Evolutionary conservation across 1,140 invertebrate genomes (phyloP), one percentile per base, ranked within the genome.

Genomic region (Eubasilissa regina): DNA sequence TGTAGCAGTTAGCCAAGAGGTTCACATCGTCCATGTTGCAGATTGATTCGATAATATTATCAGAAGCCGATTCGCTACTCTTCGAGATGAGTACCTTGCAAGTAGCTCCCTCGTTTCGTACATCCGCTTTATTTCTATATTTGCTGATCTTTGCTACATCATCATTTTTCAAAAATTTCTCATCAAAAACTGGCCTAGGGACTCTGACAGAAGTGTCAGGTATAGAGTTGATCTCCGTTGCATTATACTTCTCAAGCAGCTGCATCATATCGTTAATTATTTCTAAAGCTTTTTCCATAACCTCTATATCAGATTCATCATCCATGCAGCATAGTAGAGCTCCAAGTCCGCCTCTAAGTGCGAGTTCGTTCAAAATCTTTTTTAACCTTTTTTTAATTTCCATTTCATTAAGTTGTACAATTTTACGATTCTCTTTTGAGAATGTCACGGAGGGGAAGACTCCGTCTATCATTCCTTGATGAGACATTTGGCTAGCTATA

Each of bases 381-480:
- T 90, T 88, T 3, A 95, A 85, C 62, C 94, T 88, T 60, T 89
- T 90, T 72, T 92, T 91, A 68, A 95, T 93, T 85, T 95, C 94
- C 1, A 83, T 87, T 70, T 93, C 91, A 51, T 93, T 93, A 0
- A 95, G 85, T 0, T 90, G 91, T 12, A 95, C 92, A 13, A 96
- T 95, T 88, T 95, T 95, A 74, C 92, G 90, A 0, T 93, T 89
- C 84, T 94, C 93, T 85, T 92, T 94, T 0, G 94, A 95, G 84
- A 95, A 95, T 9, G 94, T 95, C 0, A 95, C 91, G 0, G 91
- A 91, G 0, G 94, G 94, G 86, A 96, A 96, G 0, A 88, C 89
- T 0, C 93, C 93, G 84, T 96, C 94, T 0, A 95, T 90, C 93
- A 95, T 94, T 43, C 94, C 94, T 87, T 95, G 94, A 84, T 94